Evolutionary conservation across 2,888 invertebrate genomes (phyloP), one percentile per base, ranked within the genome.

Genomic region (Pegoplata infirma): DNA sequence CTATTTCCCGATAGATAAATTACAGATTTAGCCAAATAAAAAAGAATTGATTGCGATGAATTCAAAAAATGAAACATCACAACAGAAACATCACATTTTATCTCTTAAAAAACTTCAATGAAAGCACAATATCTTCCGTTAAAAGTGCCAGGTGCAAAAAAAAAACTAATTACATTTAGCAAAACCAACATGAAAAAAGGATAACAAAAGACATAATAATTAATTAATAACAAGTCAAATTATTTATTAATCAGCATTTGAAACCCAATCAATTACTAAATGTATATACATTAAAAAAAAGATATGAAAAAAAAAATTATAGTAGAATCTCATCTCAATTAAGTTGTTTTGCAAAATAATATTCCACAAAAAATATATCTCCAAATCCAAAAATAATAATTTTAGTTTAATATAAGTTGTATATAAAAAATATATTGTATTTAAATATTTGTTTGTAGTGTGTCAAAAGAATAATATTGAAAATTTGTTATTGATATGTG

Each of bases 1-100:
- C 82, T 89, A 5, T 89, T 89, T 81, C 89, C 89, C 10, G 87
- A 87, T 59, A 89, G 88, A 87, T 88, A 88, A 88, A 82, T 69
- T 46, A 1, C 28, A 5, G 12, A 63, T 53, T 10, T 49, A n/a
- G 51, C 59, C 40, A 66, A 53, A 66, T 10, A 71, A 63, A 32
- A 28, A 5, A n/a, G n/a, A n/a, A n/a, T n/a, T n/a, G n/a, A n/a
- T n/a, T n/a, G n/a, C n/a, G 19, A 58, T 53, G 67, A 75, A 71
- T 79, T 78, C 71, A 72, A 76, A 61, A 8, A n/a, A n/a, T 32
- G 10, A 49, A 63, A 63, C 68, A 59, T 23, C 16, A 53, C 58
- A 47, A 47, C 3, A 3, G n/a, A 6, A 16, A 28, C 17, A 17
- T 25, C 21, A 36, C 21, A 25, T 47, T 25, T 49, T 56, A 16